Evolutionary conservation across 1,140 invertebrate genomes (phyloP).

Genomic region (Orchestia grillus): DNA sequence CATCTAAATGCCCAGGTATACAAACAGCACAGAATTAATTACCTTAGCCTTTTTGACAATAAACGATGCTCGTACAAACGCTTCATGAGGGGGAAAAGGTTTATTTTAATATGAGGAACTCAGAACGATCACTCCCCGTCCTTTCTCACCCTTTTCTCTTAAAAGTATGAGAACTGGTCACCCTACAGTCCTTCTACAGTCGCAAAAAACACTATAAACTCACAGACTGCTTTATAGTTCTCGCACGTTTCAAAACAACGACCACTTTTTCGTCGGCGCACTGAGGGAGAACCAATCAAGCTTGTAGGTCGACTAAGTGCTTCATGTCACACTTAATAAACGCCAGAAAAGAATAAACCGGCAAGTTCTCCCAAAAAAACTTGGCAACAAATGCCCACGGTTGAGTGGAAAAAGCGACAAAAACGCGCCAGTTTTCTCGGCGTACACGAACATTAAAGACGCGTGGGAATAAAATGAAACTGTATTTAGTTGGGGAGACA

Average conservation of each 20-base stretch:
- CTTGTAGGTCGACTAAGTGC: constrained; percentile 52
- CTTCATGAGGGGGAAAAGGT: too few relatives aligned
- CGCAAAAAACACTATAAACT: background rate
- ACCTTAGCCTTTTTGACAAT: too few relatives aligned
- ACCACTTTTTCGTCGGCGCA: background rate
- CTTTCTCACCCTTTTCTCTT: background rate
- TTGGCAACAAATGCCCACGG: constrained; percentile 18
- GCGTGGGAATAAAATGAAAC: background rate
- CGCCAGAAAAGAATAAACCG: constrained; percentile 40
- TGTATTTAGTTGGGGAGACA: background rate
- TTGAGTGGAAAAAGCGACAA: constrained; percentile 8
- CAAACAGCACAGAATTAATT: too few relatives aligned
- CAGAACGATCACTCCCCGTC: background rate
- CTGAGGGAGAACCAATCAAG: constrained; percentile 34
- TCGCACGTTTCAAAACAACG: constrained; percentile 5
- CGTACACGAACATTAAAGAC: constrained; percentile 35
- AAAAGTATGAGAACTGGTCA: background rate
- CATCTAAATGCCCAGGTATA: too few relatives aligned
- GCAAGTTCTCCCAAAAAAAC: background rate
- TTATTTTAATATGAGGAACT: too few relatives aligned
- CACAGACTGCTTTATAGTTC: background rate
- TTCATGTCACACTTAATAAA: constrained; percentile 55
- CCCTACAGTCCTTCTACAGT: background rate
- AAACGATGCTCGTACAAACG: too few relatives aligned
- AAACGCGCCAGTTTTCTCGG: background rate